phyloP scores from a whole-genome alignment of 2,113 vertebrate species.

The Perca flavescens region DNA sequence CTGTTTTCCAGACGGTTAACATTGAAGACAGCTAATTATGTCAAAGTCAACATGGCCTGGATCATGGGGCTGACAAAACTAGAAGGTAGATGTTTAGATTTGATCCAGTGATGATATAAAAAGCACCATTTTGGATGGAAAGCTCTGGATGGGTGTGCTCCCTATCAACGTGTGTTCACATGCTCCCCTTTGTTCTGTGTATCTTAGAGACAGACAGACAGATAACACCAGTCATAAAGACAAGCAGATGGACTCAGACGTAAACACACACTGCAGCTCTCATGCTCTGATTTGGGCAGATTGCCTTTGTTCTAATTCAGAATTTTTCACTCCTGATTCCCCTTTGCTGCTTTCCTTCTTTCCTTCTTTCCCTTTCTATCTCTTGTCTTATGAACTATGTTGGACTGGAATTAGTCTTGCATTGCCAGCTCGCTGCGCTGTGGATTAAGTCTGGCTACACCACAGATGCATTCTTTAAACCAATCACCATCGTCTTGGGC shows the following conservation, averaged over 20 bases:
- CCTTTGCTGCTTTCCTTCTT: no score
- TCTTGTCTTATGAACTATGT: neutral
- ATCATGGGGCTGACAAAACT: neutral
- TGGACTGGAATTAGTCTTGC: no score
- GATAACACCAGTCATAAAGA: conserved; percentile 36
- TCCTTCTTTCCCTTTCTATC: no score
- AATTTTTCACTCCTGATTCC: neutral
- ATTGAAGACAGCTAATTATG: conserved; percentile 12
- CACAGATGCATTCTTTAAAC: no score
- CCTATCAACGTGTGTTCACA: conserved; percentile 20
- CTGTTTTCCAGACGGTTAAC: conserved; percentile 29
- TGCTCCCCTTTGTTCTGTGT: conserved; percentile 32
- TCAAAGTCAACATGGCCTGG: conserved; percentile 1
- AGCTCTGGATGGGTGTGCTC: neutral
- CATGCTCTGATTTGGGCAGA: neutral
- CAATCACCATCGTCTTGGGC: no score
- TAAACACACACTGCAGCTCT: conserved; percentile 33
- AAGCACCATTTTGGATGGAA: neutral
- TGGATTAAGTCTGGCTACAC: no score
- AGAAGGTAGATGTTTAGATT: conserved; percentile 34
- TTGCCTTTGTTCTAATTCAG: neutral
- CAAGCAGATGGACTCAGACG: conserved; percentile 44
- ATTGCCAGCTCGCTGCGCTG: no score
- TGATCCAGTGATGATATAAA: conserved; percentile 18
- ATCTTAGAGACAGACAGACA: conserved; percentile 15